Conservation (phyloP, 2,888 invertebrate genomes). For the Trichopoda pennipes region DNA sequence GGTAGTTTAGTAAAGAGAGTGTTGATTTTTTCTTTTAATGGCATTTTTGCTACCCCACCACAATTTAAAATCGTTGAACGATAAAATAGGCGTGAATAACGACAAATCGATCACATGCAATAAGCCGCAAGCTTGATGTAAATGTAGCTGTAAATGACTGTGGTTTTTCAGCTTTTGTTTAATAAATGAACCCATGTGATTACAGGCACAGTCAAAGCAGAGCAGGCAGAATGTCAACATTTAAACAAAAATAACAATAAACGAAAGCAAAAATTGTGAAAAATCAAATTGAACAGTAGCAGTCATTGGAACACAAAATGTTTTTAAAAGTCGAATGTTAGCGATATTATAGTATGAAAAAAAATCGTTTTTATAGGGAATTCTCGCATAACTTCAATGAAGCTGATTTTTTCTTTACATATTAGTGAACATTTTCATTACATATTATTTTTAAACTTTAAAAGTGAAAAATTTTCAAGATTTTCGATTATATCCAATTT, state of each 20-base stretch:
- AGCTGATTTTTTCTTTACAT: too few species aligned
- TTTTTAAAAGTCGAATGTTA: background rate
- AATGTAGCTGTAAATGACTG: constrained; percentile 63
- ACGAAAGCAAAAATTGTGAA: background rate
- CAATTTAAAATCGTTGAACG: constrained; percentile 57
- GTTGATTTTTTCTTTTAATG: constrained; percentile 26
- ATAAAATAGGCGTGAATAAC: constrained; percentile 64
- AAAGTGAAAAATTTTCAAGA: too few species aligned
- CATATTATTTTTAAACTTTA: too few species aligned
- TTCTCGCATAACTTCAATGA: too few species aligned
- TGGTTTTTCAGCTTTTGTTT: constrained; percentile 54
- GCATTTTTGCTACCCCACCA: constrained; percentile 43
- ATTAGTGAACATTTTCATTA: too few species aligned
- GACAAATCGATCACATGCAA: constrained; percentile 66
- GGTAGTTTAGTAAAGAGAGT: background rate
- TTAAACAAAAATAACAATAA: constrained; percentile 31
- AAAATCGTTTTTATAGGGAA: too few species aligned
- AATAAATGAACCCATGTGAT: constrained; percentile 44
- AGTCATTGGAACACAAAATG: background rate
- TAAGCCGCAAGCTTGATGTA: constrained; percentile 53
- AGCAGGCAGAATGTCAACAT: constrained; percentile 31
- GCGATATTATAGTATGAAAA: too few species aligned
- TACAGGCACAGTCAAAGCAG: constrained; percentile 4
- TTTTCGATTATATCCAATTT: too few species aligned
- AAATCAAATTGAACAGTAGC: background rate